A percentile compares a stretch with the other conserved stretches of the same genome.
These are phyloP conservation scores for Drosophila saltans DNA, from an alignment of 1,140 invertebrate species.

Conservation along the genomic window DNA sequence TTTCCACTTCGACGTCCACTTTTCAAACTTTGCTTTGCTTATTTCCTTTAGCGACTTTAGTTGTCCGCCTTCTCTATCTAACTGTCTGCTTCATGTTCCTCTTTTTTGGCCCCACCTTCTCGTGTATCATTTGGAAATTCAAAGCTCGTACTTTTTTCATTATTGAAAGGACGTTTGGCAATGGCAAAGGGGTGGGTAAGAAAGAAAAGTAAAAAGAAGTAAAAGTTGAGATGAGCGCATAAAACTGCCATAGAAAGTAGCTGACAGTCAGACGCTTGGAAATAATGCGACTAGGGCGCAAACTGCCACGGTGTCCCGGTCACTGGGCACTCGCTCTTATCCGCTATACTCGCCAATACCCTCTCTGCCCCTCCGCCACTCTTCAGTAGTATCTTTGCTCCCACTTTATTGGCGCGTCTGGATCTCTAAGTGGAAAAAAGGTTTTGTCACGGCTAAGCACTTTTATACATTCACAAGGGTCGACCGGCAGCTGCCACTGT, in stretches of 20 bases:
- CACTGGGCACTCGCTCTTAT: not conserved
- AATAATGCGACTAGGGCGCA: slow-evolving; percentile 63
- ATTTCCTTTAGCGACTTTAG: slow-evolving; percentile 59
- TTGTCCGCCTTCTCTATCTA: slow-evolving; percentile 44
- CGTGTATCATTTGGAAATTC: slow-evolving; percentile 72
- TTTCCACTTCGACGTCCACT: slow-evolving; percentile 74
- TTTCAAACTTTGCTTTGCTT: slow-evolving; percentile 71
- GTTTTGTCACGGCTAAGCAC: slow-evolving; percentile 76
- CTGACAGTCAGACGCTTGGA: slow-evolving; percentile 42
- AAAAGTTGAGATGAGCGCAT: slow-evolving; percentile 52
- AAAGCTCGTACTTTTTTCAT: slow-evolving; percentile 70
- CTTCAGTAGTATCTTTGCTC: not conserved
- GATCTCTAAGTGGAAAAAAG: slow-evolving; percentile 65
- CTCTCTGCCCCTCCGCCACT: not conserved
- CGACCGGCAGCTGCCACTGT: slow-evolving; percentile 21
- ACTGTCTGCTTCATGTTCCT: slow-evolving; percentile 22
- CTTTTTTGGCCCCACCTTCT: not conserved
- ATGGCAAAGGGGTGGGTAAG: too few species aligned
- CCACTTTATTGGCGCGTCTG: slow-evolving; percentile 22
- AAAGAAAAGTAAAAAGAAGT: slow-evolving; percentile 17
- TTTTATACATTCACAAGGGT: slow-evolving; percentile 62
- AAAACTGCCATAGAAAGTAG: slow-evolving; percentile 66
- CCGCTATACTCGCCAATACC: too few species aligned
- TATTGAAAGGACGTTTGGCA: slow-evolving; percentile 57
- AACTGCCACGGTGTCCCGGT: slow-evolving; percentile 42